A percentile compares a stretch with the other conserved stretches of the same genome.
phyloP scores from a whole-genome alignment of 1,140 invertebrate genomes.

The Brachionus manjavacas region DNA sequence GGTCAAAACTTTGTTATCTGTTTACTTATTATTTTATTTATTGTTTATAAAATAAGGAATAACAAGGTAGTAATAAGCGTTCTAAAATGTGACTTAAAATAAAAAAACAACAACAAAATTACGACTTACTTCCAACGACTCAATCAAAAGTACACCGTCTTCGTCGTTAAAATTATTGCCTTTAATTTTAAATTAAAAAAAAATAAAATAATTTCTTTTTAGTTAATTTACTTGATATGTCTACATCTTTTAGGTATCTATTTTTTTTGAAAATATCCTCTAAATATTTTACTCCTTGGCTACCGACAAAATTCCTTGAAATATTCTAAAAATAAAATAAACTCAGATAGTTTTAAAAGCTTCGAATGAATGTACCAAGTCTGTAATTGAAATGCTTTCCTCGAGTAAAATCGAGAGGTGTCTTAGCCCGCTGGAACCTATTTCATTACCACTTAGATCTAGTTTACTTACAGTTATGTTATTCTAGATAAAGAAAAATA shows the following conservation, averaged over 20 bases:
- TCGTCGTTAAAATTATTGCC: constrained; percentile 40
- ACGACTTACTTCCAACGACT: constrained; percentile 42
- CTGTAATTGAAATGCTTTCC: constrained; percentile 43
- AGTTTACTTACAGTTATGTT: constrained; percentile 42
- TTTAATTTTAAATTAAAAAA: background rate
- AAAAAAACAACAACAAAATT: background rate
- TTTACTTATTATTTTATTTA: too few relatives aligned
- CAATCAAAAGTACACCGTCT: constrained; percentile 10
- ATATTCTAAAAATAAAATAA: background rate
- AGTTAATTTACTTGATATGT: constrained; percentile 19
- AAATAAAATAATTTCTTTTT: background rate
- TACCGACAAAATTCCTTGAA: constrained; percentile 17
- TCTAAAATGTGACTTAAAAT: too few relatives aligned
- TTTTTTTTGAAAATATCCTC: constrained; percentile 28
- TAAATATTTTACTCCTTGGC: background rate
- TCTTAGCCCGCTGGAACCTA: constrained; percentile 3
- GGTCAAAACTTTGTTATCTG: too few relatives aligned
- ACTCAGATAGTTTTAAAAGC: background rate
- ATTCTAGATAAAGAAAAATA: constrained; percentile 4
- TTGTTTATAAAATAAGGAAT: too few relatives aligned
- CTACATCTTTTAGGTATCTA: constrained; percentile 13
- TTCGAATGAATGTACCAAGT: constrained; percentile 20
- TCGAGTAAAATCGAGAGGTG: constrained; percentile 29
- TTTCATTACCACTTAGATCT: constrained; percentile 43
- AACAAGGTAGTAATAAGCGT: too few relatives aligned